Percentiles rank a stretch among this genome's conserved stretches.
These are phyloP conservation scores for Takifugu rubripes DNA, from an alignment of 2,797 vertebrate species.

Conservation along the genomic window DNA sequence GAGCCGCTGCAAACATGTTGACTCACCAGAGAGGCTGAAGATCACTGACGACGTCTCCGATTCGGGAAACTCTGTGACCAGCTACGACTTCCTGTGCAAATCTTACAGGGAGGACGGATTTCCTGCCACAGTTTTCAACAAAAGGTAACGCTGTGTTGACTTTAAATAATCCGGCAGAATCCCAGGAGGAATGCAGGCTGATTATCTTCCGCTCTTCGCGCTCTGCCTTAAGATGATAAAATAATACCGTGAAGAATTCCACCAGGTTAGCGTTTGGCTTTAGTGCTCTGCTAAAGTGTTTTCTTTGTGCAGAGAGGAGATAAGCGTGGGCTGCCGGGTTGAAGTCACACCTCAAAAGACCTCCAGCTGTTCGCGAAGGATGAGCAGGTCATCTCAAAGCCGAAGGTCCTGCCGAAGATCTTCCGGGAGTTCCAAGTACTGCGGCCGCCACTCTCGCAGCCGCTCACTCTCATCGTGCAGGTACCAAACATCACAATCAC, in stretches of 20 bases:
- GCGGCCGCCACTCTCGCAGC: slow-evolving; percentile 80
- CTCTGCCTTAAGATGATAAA: slow-evolving; percentile 2
- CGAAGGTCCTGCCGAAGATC: slow-evolving; percentile 77
- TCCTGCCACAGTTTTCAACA: slow-evolving; percentile 57
- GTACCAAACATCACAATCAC: slow-evolving; percentile 40
- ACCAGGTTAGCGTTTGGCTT: slow-evolving; percentile 7
- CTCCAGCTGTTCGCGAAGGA: slow-evolving; percentile 53
- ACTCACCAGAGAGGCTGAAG: slow-evolving; percentile 78
- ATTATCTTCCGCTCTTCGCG: slow-evolving; percentile 13
- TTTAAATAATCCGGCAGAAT: slow-evolving; percentile 25
- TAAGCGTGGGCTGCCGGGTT: slow-evolving; percentile 69
- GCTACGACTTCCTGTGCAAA: slow-evolving; percentile 89
- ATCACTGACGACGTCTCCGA: slow-evolving; percentile 88
- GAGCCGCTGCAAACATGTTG: slow-evolving; percentile 46
- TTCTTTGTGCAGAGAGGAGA: slow-evolving; percentile 69
- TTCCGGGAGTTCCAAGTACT: slow-evolving; percentile 77
- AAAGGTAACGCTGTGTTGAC: slow-evolving; percentile 61
- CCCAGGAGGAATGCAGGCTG: slow-evolving; percentile 11
- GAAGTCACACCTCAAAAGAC: slow-evolving; percentile 58
- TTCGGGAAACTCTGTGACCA: slow-evolving; percentile 96
- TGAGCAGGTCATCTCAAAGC: slow-evolving; percentile 49
- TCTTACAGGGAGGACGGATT: slow-evolving; percentile 74
- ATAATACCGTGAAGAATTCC: slow-evolving; percentile 5
- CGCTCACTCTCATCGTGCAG: slow-evolving; percentile 83
- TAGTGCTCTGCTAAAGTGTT: slow-evolving; percentile 24